phyloP scores from a whole-genome alignment of 1,140 invertebrate species.

The Kradibia gibbosae region DNA sequence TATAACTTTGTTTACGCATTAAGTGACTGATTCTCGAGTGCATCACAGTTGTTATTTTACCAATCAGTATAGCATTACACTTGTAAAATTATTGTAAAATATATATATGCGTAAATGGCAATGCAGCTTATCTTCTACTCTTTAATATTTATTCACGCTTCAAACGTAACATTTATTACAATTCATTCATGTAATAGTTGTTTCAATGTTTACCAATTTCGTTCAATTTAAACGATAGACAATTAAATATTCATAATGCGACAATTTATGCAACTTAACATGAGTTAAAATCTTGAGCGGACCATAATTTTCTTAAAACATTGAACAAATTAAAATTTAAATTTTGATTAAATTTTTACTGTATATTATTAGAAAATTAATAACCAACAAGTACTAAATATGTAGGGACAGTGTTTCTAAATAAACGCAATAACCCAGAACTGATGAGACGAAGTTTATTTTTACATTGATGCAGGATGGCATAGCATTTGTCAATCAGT shows the following conservation, averaged over 20 bases:
- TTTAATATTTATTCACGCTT: not conserved
- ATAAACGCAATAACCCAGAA: too few species aligned
- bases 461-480: not conserved
- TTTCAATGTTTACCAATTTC: not conserved
- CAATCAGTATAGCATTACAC: constrained; percentile 8
- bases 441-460: not conserved
- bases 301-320: not conserved
- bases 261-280: not conserved
- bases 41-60: not conserved
- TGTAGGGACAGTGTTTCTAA: too few species aligned
- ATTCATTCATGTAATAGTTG: not conserved
- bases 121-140: not conserved
- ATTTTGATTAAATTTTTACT: not conserved
- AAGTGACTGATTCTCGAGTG: not conserved
- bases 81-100: constrained; percentile 12
- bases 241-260: not conserved
- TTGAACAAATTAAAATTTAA: not conserved
- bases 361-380: not conserved
- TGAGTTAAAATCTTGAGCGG: not conserved
- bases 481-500: not conserved
- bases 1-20: constrained; percentile 7
- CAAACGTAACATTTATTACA: not conserved
- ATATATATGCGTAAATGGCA: not conserved
- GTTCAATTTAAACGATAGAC: not conserved
- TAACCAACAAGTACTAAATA: too few species aligned